Conservation (phyloP, 1,140 invertebrate genomes). For the Carposina sasakii region DNA sequence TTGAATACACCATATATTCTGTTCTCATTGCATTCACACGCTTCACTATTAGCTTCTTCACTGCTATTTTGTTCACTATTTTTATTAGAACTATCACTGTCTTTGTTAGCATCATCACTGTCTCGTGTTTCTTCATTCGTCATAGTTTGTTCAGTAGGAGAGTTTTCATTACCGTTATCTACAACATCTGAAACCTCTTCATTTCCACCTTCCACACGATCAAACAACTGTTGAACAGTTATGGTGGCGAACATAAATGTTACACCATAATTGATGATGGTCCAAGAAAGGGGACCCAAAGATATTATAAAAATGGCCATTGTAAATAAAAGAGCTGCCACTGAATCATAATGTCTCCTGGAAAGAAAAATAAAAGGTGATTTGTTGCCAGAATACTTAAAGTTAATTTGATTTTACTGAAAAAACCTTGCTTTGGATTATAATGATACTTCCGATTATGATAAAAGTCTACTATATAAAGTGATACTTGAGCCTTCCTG, state of each 20-base stretch:
- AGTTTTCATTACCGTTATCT: conserved; percentile 1
- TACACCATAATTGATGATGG: conserved; percentile 73
- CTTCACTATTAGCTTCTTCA: conserved; percentile 13
- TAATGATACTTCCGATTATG: no score
- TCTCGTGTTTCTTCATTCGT: conserved; percentile 4
- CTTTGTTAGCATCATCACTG: conserved; percentile 5
- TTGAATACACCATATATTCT: conserved; percentile 51
- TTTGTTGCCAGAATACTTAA: no score
- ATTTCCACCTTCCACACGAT: conserved; percentile 20
- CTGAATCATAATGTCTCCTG: conserved; percentile 66
- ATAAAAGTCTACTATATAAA: no score
- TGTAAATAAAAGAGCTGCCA: conserved; percentile 67
- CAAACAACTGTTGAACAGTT: conserved; percentile 71
- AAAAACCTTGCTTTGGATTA: no score
- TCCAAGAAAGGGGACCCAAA: conserved; percentile 73
- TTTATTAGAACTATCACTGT: conserved; percentile 8
- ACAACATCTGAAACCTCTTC: conserved; percentile 14
- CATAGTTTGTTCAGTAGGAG: conserved; percentile 9
- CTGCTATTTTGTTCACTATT: conserved; percentile 9
- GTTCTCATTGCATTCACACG: conserved; percentile 50
- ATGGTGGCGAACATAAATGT: conserved; percentile 70
- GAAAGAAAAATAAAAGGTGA: conserved; percentile 30
- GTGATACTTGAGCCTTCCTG: no score
- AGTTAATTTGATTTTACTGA: no score
- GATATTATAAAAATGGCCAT: conserved; percentile 69